Evolutionary conservation across 2,797 vertebrate genomes (phyloP).

Genomic region (Rhynchotus rufescens): DNA sequence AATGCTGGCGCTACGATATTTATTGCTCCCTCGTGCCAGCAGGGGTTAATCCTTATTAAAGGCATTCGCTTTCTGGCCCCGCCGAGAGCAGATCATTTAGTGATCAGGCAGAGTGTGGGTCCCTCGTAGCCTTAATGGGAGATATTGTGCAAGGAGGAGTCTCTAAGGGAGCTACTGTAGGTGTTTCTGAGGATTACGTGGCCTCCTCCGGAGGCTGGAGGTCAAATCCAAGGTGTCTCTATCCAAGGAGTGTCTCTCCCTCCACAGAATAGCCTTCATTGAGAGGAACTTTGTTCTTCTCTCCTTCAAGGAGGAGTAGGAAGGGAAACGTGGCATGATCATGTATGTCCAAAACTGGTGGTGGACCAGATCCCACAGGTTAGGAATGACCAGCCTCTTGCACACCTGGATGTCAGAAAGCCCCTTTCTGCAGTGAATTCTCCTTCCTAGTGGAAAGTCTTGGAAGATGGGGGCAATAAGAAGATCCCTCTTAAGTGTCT

Average conservation of each 20-base stretch:
- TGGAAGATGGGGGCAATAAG: background rate
- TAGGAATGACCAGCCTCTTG: background rate
- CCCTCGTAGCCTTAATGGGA: conserved; percentile 26
- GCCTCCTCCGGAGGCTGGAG: background rate
- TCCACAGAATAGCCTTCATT: background rate
- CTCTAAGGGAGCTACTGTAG: conserved; percentile 34
- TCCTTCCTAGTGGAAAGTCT: background rate
- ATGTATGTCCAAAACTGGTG: background rate
- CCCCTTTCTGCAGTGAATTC: background rate
- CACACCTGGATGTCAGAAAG: background rate
- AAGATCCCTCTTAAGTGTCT: background rate
- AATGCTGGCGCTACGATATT: conserved; percentile 72
- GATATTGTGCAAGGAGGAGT: conserved; percentile 34
- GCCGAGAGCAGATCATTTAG: conserved; percentile 51
- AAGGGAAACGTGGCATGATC: background rate
- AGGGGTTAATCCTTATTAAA: conserved; percentile 78
- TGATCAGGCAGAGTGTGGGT: conserved; percentile 27
- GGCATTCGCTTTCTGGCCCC: conserved; percentile 70
- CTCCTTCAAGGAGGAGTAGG: background rate
- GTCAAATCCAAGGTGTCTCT: conserved; percentile 15
- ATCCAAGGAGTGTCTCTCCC: background rate
- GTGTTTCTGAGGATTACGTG: conserved; percentile 45
- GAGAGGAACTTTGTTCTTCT: background rate
- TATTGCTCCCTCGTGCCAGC: conserved; percentile 77
- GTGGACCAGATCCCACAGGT: background rate